Percentiles rank a stretch among this genome's conserved stretches.
phyloP scores from a whole-genome alignment of 1,140 invertebrate species.

The Aphaenogaster rudis region DNA sequence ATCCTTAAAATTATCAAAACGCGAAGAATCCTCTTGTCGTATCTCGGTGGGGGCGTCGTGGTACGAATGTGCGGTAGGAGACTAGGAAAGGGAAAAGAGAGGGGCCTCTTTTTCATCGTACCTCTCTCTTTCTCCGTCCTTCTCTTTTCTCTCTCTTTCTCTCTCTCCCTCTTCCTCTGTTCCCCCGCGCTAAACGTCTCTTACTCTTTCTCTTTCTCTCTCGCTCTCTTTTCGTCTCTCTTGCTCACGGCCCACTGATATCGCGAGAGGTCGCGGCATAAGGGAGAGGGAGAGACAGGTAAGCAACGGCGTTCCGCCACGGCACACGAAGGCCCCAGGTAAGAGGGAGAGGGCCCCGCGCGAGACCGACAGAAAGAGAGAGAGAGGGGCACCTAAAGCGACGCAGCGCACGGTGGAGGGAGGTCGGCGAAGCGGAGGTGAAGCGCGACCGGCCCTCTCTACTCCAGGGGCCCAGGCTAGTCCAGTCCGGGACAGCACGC shows the following conservation, averaged over 20 bases:
- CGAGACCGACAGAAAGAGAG: slow-evolving; percentile 60
- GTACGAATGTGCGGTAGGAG: slow-evolving; percentile 49
- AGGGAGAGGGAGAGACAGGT: slow-evolving; percentile 73
- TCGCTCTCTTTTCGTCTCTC: slow-evolving; percentile 27
- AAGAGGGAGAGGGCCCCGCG: slow-evolving; percentile 57
- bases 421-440: slow-evolving; percentile 83
- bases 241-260: slow-evolving; percentile 64
- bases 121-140: slow-evolving; percentile 44
- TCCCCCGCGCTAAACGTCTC: slow-evolving; percentile 29
- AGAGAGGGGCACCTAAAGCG: slow-evolving; percentile 71
- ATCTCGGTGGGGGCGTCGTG: slow-evolving; percentile 66
- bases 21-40: slow-evolving; percentile 32
- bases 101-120: slow-evolving; percentile 69
- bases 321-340: slow-evolving; percentile 73
- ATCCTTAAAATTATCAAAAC: slow-evolving; percentile 15
- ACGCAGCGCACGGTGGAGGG: slow-evolving; percentile 71
- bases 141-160: slow-evolving; percentile 18
- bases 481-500: slow-evolving; percentile 87
- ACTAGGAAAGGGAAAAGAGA: slow-evolving; percentile 72
- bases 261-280: slow-evolving; percentile 77
- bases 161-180: not conserved
- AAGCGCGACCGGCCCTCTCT: slow-evolving; percentile 87
- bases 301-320: slow-evolving; percentile 68
- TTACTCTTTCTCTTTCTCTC: slow-evolving; percentile 6
- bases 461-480: slow-evolving; percentile 84